Evolutionary conservation across 2,888 invertebrate species (phyloP), one percentile per base, ranked within the genome.

Genomic region (Eristalis pertinax): DNA sequence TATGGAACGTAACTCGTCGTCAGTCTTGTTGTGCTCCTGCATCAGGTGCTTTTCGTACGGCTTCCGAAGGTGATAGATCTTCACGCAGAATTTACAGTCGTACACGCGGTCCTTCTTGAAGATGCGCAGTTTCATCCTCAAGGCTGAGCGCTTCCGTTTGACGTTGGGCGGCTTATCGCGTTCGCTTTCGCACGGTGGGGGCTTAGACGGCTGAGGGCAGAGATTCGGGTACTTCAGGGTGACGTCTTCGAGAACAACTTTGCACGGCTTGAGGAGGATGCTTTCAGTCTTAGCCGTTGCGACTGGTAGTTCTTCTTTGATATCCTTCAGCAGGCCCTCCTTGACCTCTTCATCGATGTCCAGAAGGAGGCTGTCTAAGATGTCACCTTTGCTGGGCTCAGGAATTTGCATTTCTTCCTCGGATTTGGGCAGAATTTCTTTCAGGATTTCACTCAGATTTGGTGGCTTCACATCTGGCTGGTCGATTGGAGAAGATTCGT

Each of bases 1-100:
- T 8, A 91, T 84, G 8, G 92, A 90, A 32, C 90, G 91, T 4
- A 93, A 90, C 11, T 91, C 91, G 1, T 89, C 87, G 24, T 92
- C 91, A 13, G 80, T 79, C 10, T 90, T 84, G 24, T 90, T 90
- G 82, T 93, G 93, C 72, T 92, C 91, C 4, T 91, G 90, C 10
- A 91, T 90, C 50, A 93, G 88, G 89, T 93, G 93, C 26, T 91
- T 92, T 38, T 92, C 91, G 74, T 91, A 92, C 0, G 92, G 91
- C 63, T 92, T 92, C 4, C 92, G 90, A 65, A 93, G 91, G 58
- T 92, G 91, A 82, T 93, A 93, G 29, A 92, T 90, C 82, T 93
- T 92, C 0, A 92, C 91, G 70, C 93, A 93, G 60, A 91, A 89
- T 5, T 91, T 90, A 78, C 93, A 93, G 78, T 91, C 88, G 90